These are phyloP conservation scores for Prionailurus viverrinus DNA, from an alignment of 2,113 vertebrate species.

Conservation along the genomic window DNA sequence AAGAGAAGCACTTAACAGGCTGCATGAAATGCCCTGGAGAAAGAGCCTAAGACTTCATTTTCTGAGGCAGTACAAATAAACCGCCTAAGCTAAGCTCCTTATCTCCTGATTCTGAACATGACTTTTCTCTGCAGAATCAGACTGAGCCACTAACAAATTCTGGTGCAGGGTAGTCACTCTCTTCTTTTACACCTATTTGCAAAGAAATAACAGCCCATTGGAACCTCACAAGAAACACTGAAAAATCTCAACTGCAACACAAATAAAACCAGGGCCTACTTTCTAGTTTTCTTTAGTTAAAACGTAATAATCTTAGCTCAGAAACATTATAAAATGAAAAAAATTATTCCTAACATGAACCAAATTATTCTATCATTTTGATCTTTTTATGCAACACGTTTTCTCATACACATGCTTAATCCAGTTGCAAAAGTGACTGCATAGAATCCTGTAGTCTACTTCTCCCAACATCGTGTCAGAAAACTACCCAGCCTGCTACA, in stretches of 20 bases:
- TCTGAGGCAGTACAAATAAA: neutral
- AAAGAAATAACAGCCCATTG: neutral
- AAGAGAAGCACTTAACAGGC: neutral
- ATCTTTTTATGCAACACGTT: neutral
- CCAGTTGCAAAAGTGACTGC: neutral
- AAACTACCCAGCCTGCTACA: neutral
- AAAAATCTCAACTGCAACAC: conserved; percentile 17
- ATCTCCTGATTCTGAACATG: neutral
- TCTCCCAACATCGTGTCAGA: neutral
- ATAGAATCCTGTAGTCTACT: neutral
- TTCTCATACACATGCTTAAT: neutral
- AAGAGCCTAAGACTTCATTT: neutral
- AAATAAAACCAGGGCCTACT: neutral
- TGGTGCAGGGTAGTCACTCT: neutral
- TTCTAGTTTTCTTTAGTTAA: neutral
- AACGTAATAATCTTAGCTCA: neutral
- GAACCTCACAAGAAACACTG: neutral
- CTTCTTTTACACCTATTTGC: neutral
- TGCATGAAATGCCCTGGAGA: neutral
- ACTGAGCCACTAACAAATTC: neutral
- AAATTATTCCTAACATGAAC: neutral
- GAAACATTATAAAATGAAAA: neutral
- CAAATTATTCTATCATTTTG: neutral
- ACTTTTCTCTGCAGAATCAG: neutral
- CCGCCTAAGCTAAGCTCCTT: neutral